Percentiles rank a stretch among this genome's conserved stretches.
These are phyloP conservation scores for Helicolenus hilgendorfi DNA, from an alignment of 2,797 vertebrate genomes.

Conservation along the genomic window DNA sequence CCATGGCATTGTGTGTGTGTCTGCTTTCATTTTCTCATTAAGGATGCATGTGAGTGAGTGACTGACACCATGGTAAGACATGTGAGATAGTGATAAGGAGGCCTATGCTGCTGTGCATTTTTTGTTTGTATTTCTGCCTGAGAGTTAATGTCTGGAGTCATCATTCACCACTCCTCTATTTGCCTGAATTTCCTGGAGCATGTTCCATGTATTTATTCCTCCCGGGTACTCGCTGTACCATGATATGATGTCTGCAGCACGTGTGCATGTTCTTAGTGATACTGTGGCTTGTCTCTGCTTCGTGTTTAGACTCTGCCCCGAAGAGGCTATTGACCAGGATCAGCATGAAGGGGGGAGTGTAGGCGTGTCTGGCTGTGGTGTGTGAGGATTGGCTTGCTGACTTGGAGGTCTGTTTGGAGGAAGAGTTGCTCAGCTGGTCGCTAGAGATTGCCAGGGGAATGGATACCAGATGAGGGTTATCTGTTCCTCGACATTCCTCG, in stretches of 20 bases:
- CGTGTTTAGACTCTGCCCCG: slow-evolving; percentile 52
- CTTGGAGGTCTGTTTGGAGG: slow-evolving; percentile 55
- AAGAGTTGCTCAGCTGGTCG: slow-evolving; percentile 20
- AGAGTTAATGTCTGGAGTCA: slow-evolving; percentile 9
- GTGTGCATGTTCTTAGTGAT: slow-evolving; percentile 40
- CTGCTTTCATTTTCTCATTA: slow-evolving; percentile 7
- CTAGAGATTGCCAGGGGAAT: background rate
- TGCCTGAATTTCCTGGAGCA: slow-evolving; percentile 24
- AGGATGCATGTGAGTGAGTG: slow-evolving; percentile 26
- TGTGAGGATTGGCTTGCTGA: slow-evolving; percentile 73
- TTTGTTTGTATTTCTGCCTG: slow-evolving; percentile 72
- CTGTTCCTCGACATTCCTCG: background rate
- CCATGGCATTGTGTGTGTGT: slow-evolving; percentile 28
- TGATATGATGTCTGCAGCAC: slow-evolving; percentile 32
- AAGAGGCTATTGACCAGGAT: slow-evolving; percentile 42
- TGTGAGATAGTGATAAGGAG: background rate
- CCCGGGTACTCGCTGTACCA: slow-evolving; percentile 3
- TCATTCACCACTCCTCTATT: slow-evolving; percentile 25
- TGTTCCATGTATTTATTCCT: slow-evolving; percentile 1
- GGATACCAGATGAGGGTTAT: background rate
- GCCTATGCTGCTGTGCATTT: slow-evolving; percentile 19
- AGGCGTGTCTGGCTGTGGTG: slow-evolving; percentile 16
- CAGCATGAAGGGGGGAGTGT: slow-evolving; percentile 12
- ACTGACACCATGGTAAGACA: background rate
- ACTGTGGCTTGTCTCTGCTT: background rate